phyloP scores from a whole-genome alignment of 2,113 vertebrate genomes.

The Pungitius pungitius region DNA sequence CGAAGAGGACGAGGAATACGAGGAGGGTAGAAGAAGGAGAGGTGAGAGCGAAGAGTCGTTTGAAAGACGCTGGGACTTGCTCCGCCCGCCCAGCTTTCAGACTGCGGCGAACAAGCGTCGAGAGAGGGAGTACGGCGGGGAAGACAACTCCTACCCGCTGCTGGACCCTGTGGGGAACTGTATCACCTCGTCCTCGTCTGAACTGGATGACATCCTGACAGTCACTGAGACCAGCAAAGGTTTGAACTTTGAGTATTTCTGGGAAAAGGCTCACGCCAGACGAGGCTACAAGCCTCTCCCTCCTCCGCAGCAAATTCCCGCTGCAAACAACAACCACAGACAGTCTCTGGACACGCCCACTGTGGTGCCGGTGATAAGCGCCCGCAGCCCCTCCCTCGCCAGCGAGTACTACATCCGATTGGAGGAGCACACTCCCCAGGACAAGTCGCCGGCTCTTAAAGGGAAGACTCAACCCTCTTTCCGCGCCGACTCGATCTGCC shows the following conservation, averaged over 20 bases:
- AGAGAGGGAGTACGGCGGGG: constrained; percentile 74
- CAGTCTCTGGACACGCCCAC: constrained; percentile 89
- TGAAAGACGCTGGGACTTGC: constrained; percentile 89
- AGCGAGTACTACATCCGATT: constrained; percentile 93
- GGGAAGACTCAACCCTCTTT: constrained; percentile 59
- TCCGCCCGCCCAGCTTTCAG: constrained; percentile 84
- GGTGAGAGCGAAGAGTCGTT: constrained; percentile 86
- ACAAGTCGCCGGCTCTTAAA: constrained; percentile 78
- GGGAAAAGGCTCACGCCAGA: constrained; percentile 90
- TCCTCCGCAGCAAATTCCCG: constrained; percentile 81
- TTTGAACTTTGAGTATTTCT: constrained; percentile 93
- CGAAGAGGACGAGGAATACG: constrained; percentile 80
- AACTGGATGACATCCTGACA: constrained; percentile 90
- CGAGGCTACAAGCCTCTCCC: constrained; percentile 83
- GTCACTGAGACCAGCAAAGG: constrained; percentile 93
- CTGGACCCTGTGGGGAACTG: constrained; percentile 83
- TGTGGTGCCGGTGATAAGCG: constrained; percentile 91
- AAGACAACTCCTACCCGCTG: constrained; percentile 84
- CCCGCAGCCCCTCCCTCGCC: constrained; percentile 91
- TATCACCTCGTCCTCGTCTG: constrained; percentile 78
- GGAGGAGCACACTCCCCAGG: constrained; percentile 88
- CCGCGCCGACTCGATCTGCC: constrained; percentile 52
- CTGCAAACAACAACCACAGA: constrained; percentile 80
- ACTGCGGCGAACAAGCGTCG: constrained; percentile 71
- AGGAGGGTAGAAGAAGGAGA: constrained; percentile 73